Base-by-base conservation (phyloP, 2,113 vertebrate species). In the Callionymus lyra region DNA sequence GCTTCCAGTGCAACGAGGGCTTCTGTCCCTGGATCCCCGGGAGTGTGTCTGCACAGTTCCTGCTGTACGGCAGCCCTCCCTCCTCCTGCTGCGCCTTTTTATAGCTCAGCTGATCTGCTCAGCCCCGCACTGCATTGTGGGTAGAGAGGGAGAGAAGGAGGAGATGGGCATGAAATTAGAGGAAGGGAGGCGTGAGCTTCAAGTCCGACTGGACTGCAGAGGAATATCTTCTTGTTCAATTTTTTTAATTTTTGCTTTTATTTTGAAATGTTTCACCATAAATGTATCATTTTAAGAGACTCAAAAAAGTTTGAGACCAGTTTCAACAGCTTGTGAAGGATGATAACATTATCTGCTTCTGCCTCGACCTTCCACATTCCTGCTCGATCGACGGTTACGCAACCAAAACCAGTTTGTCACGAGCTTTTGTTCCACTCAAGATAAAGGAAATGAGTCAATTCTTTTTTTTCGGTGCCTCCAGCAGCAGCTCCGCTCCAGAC, bases 71-170 rank as follows among this genome's bases (percentile, higher is more conserved):
- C 80, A 57, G 65, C 76, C 76, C 82, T 78, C 73, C 81, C 76
- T 65, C 68, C 68, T 56, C 59, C 66, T 18, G 31, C 42, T 4
- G 14, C 34, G 48, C 56, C 83, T 84, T 85, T 86, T 81, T 87
- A 87, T 84, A 85, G 83, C 68, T 52, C 59, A 37, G 68, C 58
- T 72, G 52, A 73, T 54, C 65, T 72, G 72, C 64, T 80, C 58
- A 61, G 59, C 46, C n/a, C 45, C 21, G 75, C 68, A n/a, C 2
- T 74, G 85, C 75, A 84, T 81, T 75, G 62, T 85, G 85, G 85
- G 85, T 73, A 74, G 44, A 38, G 47, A 44, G 47, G 33, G 38
- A 47, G 38, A 2, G 12, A 21, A 6, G 6, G 21, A 9, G 13
- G 14, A 41, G 11, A 16, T 31, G 21, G 31, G 48, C 62, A 56